Percentiles rank a stretch among this genome's conserved stretches.
Evolutionary conservation across 64 coral and sea anemone genomes (phyloP).

Genomic region (Catalaphyllia jardinei): DNA sequence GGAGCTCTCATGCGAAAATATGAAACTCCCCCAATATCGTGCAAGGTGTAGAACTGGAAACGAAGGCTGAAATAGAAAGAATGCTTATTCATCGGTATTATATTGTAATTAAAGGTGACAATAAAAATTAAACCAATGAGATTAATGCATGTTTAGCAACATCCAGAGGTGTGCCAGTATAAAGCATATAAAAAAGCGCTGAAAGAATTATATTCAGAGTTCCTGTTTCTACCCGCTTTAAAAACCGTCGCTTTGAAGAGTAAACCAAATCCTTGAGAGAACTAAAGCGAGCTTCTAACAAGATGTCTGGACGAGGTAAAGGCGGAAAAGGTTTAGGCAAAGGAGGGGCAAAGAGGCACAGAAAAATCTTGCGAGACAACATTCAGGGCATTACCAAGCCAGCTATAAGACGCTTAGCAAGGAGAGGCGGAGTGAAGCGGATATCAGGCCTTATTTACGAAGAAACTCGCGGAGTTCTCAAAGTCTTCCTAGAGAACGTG

Average conservation of each 20-base stretch:
- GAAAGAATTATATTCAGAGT: no score
- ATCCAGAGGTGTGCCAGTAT: no score
- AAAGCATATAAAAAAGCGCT: no score
- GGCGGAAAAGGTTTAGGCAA: slow-evolving; percentile 70
- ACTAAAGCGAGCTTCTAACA: not conserved
- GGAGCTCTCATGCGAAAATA: no score
- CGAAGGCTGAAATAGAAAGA: no score
- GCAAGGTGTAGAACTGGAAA: no score
- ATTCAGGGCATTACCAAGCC: slow-evolving; percentile 70
- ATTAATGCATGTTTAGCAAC: no score
- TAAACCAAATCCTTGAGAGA: not conserved
- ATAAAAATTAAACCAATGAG: no score
- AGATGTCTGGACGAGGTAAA: slow-evolving; percentile 68
- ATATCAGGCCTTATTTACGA: slow-evolving; percentile 73
- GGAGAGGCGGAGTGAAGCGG: slow-evolving; percentile 59
- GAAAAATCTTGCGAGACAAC: slow-evolving; percentile 68
- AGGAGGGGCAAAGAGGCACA: slow-evolving; percentile 66
- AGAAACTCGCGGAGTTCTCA: slow-evolving; percentile 68
- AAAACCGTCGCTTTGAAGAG: not conserved
- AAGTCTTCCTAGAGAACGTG: slow-evolving; percentile 63
- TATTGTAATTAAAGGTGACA: no score
- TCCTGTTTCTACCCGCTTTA: no score
- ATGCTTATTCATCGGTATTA: no score
- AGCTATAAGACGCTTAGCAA: slow-evolving; percentile 61
- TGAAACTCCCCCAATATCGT: no score